Conservation (phyloP, 2,888 invertebrate species). For the Lepidocyrtoides sp. region DNA sequence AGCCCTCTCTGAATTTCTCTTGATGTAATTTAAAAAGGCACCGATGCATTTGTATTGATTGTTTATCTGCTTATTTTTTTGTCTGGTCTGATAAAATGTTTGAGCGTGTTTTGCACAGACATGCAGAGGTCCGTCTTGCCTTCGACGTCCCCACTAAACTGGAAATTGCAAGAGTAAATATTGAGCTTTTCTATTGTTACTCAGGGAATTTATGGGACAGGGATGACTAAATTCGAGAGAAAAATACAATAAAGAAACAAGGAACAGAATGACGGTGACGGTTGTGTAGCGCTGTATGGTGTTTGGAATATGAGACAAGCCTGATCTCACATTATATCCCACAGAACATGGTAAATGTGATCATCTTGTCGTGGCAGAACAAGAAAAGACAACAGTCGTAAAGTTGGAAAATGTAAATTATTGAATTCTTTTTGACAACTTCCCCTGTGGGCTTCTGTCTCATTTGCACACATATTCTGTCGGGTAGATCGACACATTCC, state of each 20-base stretch:
- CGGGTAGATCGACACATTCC: conserved; percentile 60
- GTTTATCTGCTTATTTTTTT: conserved; percentile 18
- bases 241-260: conserved; percentile 27
- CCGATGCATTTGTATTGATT: neutral
- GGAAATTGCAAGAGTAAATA: conserved; percentile 75
- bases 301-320: conserved; percentile 2
- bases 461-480: conserved; percentile 17
- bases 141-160: conserved; percentile 37
- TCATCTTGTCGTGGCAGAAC: conserved; percentile 8
- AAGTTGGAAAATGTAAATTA: conserved; percentile 66
- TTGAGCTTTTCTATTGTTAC: conserved; percentile 69
- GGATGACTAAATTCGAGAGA: conserved; percentile 68
- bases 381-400: conserved; percentile 40
- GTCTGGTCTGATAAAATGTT: neutral
- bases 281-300: neutral
- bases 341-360: conserved; percentile 1
- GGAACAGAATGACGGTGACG: neutral
- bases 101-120: neutral
- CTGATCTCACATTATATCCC: neutral
- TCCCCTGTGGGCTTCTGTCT: conserved; percentile 71
- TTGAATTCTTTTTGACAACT: conserved; percentile 66
- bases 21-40: neutral
- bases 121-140: neutral
- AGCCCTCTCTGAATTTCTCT: neutral
- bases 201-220: conserved; percentile 72